Conservation (phyloP, 2,888 invertebrate genomes). For the Platerodrilus igneus region DNA sequence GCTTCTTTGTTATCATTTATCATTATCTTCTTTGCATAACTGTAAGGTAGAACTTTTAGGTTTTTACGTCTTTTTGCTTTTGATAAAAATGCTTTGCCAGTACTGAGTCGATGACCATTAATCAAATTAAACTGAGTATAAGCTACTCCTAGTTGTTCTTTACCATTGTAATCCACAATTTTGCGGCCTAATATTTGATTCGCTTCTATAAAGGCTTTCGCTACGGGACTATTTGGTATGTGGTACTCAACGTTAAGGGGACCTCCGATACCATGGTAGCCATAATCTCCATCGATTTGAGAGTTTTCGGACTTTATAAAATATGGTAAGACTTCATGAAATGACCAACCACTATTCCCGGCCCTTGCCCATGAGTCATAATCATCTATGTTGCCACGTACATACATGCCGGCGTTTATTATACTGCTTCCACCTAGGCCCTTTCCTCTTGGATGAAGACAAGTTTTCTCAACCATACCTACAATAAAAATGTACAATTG, state of each 20-base stretch:
- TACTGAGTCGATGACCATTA: constrained; percentile 68
- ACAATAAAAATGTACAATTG: constrained; percentile 31
- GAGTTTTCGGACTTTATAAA: constrained; percentile 37
- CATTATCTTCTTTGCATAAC: constrained; percentile 62
- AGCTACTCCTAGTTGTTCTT: constrained; percentile 57
- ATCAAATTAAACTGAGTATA: constrained; percentile 60
- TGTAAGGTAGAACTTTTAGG: constrained; percentile 63
- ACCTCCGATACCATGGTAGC: constrained; percentile 61
- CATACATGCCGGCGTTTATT: constrained; percentile 25
- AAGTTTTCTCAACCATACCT: constrained; percentile 26
- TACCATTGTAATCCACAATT: constrained; percentile 60
- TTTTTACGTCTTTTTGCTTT: constrained; percentile 61
- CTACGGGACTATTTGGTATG: constrained; percentile 56
- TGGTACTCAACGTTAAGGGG: constrained; percentile 62
- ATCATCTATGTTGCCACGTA: constrained; percentile 26
- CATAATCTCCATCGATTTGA: constrained; percentile 52
- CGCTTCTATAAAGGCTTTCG: constrained; percentile 59
- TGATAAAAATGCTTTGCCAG: constrained; percentile 68
- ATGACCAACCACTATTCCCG: constrained; percentile 48
- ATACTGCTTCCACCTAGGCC: constrained; percentile 26
- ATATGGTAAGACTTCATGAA: constrained; percentile 37
- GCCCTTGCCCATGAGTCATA: constrained; percentile 25
- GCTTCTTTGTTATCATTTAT: constrained; percentile 58
- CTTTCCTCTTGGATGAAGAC: constrained; percentile 26
- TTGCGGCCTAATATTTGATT: constrained; percentile 54